Evolutionary conservation across 1,140 invertebrate genomes (phyloP), one percentile per base, ranked within the genome.

Genomic region (Drosophila albomicans): DNA sequence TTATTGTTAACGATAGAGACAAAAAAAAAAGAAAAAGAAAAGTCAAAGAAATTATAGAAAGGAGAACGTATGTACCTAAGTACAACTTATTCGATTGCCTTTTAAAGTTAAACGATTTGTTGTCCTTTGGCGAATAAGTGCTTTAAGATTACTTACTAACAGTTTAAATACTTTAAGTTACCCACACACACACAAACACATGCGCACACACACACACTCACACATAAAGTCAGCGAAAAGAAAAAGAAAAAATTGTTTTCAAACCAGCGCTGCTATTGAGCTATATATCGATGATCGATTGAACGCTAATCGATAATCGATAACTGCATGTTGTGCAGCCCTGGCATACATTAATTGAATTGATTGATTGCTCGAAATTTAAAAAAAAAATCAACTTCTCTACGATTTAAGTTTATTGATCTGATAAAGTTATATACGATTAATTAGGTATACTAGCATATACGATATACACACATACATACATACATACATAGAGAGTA

Each of bases 41-140:
- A 25, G 4, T 3, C 20, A 25, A 25, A 25, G 20, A 25, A 25
- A 25, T 25, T 25, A 51, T 15, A 10, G 10, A 8, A 25, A 63
- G 25, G 52, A 65, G 28, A 13, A 67, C 46, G 13, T 49, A 15
- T 57, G 63, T 67, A 71, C 62, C 52, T 46, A 56, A 70, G 68
- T 64, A 66, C 69, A 71, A 71, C 51, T 66, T 66, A 74, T 69
- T 69, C 66, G 58, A 75, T 69, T 69, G 66, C 72, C 66, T 69
- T 69, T 63, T 70, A 57, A 63, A 63, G 51, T 69, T 63, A 54
- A 69, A 69, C 45, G 45, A 57, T 69, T 38, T 75, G 49, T 75
- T 75, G 43, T 57, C 58, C 25, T 5, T 63, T 62, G 65, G 57
- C 72, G 41, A 32, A 49, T 69, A 70, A 58, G 66, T 63, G 52